Evolutionary conservation across 2,113 vertebrate species (phyloP).

Genomic region (Macheiramphus alcinus): DNA sequence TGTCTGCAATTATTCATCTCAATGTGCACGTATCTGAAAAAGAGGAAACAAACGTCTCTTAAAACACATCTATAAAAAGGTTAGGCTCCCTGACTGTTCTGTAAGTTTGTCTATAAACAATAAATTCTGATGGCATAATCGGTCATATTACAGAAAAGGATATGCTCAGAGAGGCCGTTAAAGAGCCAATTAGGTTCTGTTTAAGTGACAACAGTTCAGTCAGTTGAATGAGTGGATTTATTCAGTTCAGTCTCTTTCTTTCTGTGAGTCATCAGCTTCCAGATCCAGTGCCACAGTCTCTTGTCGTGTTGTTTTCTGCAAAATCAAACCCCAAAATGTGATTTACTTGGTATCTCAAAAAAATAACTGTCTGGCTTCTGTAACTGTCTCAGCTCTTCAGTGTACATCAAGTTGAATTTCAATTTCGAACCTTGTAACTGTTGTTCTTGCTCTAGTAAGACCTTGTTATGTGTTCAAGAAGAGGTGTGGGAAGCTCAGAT

Average conservation of each 20-base stretch:
- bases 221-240: conserved; percentile 67
- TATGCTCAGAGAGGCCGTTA: conserved; percentile 67
- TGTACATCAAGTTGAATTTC: conserved; percentile 50
- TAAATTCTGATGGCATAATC: conserved; percentile 69
- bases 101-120: conserved; percentile 65
- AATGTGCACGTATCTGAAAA: conserved; percentile 57
- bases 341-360: conserved; percentile 54
- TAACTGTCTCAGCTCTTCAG: conserved; percentile 42
- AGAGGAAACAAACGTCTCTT: conserved; percentile 58
- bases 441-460: conserved; percentile 53
- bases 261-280: conserved; percentile 60
- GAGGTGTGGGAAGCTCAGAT: conserved; percentile 52
- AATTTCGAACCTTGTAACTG: conserved; percentile 20
- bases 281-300: conserved; percentile 44
- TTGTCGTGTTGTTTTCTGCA: conserved; percentile 40
- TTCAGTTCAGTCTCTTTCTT: conserved; percentile 52
- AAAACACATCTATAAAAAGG: conserved; percentile 67
- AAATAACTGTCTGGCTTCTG: conserved; percentile 50
- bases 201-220: conserved; percentile 69
- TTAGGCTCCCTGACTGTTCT: conserved; percentile 60
- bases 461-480: conserved; percentile 46
- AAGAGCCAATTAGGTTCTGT: conserved; percentile 69
- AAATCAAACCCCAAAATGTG: conserved; percentile 48
- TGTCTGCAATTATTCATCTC: conserved; percentile 63
- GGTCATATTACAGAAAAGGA: conserved; percentile 65